phyloP scores from a whole-genome alignment of 2,888 invertebrate genomes.

The Polydrusus tereticollis region DNA sequence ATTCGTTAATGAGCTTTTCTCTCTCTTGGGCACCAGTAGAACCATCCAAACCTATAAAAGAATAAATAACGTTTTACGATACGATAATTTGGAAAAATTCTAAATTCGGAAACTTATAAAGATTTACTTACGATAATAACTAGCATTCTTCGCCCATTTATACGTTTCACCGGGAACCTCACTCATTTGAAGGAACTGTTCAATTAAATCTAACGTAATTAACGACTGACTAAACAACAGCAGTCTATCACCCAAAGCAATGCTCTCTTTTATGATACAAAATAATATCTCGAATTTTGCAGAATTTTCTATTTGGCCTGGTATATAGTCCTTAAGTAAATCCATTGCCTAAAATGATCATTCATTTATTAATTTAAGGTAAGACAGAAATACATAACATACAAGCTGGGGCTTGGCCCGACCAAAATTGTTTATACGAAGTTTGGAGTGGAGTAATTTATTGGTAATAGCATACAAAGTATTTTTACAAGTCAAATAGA shows the following conservation, averaged over 20 bases:
- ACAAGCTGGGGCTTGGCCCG: too few species aligned
- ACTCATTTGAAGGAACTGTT: conserved; percentile 88
- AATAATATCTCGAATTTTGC: conserved; percentile 96
- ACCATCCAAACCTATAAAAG: conserved; percentile 86
- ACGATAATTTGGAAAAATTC: conserved; percentile 1
- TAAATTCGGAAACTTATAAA: too few species aligned
- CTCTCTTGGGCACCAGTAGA: conserved; percentile 94
- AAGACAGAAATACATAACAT: conserved; percentile 27
- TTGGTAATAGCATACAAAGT: too few species aligned
- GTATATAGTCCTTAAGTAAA: conserved; percentile 85
- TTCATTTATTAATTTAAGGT: neutral
- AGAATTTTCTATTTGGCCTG: conserved; percentile 92
- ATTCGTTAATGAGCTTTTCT: conserved; percentile 96
- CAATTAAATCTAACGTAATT: conserved; percentile 94
- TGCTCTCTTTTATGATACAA: conserved; percentile 90
- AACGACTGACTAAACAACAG: conserved; percentile 97
- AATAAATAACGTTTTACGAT: conserved; percentile 11
- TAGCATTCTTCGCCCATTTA: conserved; percentile 87
- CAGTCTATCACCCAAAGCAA: conserved; percentile 89
- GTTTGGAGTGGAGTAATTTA: too few species aligned
- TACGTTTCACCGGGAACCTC: conserved; percentile 77
- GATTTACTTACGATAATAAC: conserved; percentile 91
- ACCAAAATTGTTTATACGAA: too few species aligned
- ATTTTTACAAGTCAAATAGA: too few species aligned
- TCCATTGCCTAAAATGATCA: conserved; percentile 75